Base-by-base conservation (phyloP, 2,888 invertebrate species). In the Melitaea athalia region DNA sequence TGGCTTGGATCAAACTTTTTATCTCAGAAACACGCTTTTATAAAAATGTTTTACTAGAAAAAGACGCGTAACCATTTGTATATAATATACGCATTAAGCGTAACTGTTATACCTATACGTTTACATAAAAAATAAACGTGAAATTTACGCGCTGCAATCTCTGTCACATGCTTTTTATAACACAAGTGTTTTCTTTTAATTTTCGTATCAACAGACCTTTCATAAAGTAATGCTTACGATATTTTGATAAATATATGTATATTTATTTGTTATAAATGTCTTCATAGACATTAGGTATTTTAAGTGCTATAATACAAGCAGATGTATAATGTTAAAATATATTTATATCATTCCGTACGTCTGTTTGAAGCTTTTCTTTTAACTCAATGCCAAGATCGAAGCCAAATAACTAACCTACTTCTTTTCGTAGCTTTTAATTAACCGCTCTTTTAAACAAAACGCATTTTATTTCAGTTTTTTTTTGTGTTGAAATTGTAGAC, bases 381-480 rank as follows among this genome's bases (percentile, higher is more conserved):
- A 53, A 53, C 47, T 53, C 62, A 69, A 59, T 63, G 62, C 59
- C 59, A 57, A 59, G 50, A 64, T 57, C 50, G 42, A 38, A 24
- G 67, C 43, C 15, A 45, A 60, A 63, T 64, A 67, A 53, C 63
- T 69, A 70, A 70, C 64, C 64, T 60, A 70, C 64, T 64, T 70
- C 64, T 59, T 57, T 61, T 70, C 66, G 60, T 63, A 63, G n/a
- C 55, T 59, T 42, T 59, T 67, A n/a, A 67, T 59, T 70, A 61
- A 62, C 47, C 60, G 33, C 33, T 15, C 53, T 57, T 57, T 31
- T n/a, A 64, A 61, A 67, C 57, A 64, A 64, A 63, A 43, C 11
- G 45, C 57, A 17, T 65, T n/a, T 15, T 55, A 52, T 55, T n/a
- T 14, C 55, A 42, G 6, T 33, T 6, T 14, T 31, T 31, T 33